Evolutionary conservation across 2,888 invertebrate species (phyloP), one percentile per base, ranked within the genome.

Genomic region (Oegoconia quadripuncta): DNA sequence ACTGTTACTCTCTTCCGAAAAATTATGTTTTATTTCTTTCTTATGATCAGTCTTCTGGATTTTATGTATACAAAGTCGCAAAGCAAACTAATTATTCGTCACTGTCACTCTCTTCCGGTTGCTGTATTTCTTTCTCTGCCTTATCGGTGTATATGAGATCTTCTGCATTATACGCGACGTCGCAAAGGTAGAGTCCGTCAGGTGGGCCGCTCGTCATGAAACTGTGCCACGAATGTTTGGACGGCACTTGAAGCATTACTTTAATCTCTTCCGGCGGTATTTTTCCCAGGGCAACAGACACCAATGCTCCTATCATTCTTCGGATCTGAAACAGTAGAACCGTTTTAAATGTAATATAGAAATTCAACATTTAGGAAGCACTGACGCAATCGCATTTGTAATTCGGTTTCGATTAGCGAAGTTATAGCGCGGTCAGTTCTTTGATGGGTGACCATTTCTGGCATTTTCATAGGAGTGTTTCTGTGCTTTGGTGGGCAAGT

Each of bases 241-340:
- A 92, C 0, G 96, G 96, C 28, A 94, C 88, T 64, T 94, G 92
- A 37, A 96, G 84, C 94, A 96, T 93, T 56, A 90, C 88, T 66
- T 90, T 89, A 41, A 96, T 84, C 59, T 93, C 92, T 50, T 89
- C 88, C 29, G 89, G 78, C 20, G 89, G 87, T 30, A 95, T 69
- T 53, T 71, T 84, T 34, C 91, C 92, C 43, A 71, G 69, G 4
- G 91, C 94, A 1, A 92, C 89, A 3, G 90, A 86, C 35, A 93
- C 68, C 29, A 95, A 62, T 3, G 91, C 74, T 27, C 91, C 93
- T 39, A 95, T 89, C 69, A 94, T 95, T 41, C 95, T 91, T 34
- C 96, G 91, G 28, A 96, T 92, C 94, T 95, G 75, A 29, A 79
- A 75, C n/a, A n/a, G n/a, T n/a, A n/a, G n/a, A n/a, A n/a, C n/a